Evolutionary conservation across 2,113 vertebrate species (phyloP).

Genomic region (Bombycilla garrulus): DNA sequence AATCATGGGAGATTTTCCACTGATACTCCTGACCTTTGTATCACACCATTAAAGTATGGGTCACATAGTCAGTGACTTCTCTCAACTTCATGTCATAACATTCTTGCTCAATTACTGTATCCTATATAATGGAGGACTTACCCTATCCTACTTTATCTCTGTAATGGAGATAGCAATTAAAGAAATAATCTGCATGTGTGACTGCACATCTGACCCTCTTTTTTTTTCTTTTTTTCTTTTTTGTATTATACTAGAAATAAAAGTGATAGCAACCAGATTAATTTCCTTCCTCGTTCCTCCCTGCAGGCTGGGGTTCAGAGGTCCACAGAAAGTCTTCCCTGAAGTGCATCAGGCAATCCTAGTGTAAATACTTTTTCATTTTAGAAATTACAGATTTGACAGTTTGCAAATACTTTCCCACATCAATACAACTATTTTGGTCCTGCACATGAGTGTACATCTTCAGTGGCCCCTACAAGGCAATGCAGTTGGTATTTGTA

Average conservation of each 20-base stretch:
- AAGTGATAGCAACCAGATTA: neutral
- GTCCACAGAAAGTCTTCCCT: neutral
- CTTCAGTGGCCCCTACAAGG: neutral
- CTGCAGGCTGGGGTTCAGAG: neutral
- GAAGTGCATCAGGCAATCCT: neutral
- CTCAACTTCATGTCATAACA: neutral
- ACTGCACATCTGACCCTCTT: neutral
- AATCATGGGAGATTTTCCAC: neutral
- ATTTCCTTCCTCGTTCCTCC: neutral
- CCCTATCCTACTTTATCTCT: neutral
- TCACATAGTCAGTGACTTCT: neutral
- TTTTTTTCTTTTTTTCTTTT: neutral
- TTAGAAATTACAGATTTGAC: neutral
- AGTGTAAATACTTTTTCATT: neutral
- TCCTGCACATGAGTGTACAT: neutral
- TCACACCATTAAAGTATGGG: neutral
- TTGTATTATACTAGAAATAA: neutral
- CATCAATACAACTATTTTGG: neutral
- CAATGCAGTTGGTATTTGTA: fast-evolving
- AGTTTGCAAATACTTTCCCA: neutral
- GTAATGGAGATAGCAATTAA: constrained; percentile 16
- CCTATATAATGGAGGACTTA: neutral
- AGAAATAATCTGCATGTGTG: neutral
- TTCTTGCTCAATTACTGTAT: constrained; percentile 11
- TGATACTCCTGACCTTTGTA: neutral